Base-by-base conservation (phyloP, 2,113 vertebrate genomes). In the Talpa occidentalis region DNA sequence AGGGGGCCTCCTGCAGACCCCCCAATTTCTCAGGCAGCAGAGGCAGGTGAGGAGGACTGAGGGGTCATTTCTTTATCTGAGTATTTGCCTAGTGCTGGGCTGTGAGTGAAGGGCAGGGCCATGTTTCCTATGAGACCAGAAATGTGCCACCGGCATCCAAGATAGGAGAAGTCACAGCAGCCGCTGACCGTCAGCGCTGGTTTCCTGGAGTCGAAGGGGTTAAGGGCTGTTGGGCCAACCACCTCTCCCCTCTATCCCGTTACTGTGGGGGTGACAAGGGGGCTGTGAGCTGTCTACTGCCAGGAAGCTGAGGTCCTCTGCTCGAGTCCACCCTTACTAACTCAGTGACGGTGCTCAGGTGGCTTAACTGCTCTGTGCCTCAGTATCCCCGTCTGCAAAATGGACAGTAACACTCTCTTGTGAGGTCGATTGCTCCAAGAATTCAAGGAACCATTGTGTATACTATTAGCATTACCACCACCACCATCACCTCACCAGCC, bases 361-460 rank as follows among this genome's bases (percentile, higher is more conserved):
- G 54, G 59, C n/a, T 79, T 69, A 37, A 11, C 19, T 22, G 85
- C 91, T 77, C 89, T 14, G 22, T n/a, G 47, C 32, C 35, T 91
- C 64, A 26, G 78, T 88, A 59, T 74, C 26, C 66, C 73, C 66
- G 32, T 78, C 83, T 78, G 59, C 42, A 49, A 82, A 88, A 76
- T 80, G 56, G 56, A 40, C 35, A 37, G 11, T 19, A 35, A 35
- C 21, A 28, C 60, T 86, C 81, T 17, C 28, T 35, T 74, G 7
- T 12, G 6, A 7, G 78, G 49, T 17, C 3, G 6, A 9, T 8
- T 14, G 11, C 16, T 3, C 2, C 28, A 5, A 73, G 28, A n/a
- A 44, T 5, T 59, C 22, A 35, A 52, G 2, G 37, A 8, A 12
- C 56, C n/a, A 21, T 79, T 77, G 64, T 37, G 52, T 28, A 22